Conservation (phyloP, 2,888 invertebrate genomes). For the Schrankia costaestrigalis region DNA sequence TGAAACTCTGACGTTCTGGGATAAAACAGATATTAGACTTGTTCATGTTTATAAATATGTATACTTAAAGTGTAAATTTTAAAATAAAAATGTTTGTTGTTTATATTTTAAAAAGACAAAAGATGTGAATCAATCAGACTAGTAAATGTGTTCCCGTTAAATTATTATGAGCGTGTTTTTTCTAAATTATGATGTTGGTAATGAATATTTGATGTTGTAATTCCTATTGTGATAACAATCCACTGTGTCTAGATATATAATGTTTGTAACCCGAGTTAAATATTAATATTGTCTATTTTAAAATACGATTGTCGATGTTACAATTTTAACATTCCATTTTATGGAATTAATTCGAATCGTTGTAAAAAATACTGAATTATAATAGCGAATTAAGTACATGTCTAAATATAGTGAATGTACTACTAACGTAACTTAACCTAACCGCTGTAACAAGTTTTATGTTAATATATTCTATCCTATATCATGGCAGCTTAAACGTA, state of each 20-base stretch:
- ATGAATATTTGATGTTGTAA: constrained; percentile 20
- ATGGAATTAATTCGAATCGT: constrained; percentile 15
- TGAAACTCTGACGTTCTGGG: too few species aligned
- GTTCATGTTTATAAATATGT: too few species aligned
- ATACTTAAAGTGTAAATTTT: too few species aligned
- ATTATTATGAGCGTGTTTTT: constrained; percentile 37
- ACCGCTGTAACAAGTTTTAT: too few species aligned
- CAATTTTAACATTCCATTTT: constrained; percentile 27
- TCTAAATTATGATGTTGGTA: constrained; percentile 23
- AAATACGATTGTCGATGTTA: constrained; percentile 15
- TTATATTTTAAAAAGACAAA: constrained; percentile 32
- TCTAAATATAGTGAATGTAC: too few species aligned
- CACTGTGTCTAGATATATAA: background rate
- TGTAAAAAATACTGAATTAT: too few species aligned
- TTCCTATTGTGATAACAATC: constrained; percentile 7
- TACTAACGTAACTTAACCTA: too few species aligned
- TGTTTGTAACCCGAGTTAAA: too few species aligned
- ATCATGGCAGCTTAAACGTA: too few species aligned
- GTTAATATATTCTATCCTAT: too few species aligned
- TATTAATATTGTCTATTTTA: constrained; percentile 20
- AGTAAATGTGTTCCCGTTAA: constrained; percentile 58
- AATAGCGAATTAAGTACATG: too few species aligned
- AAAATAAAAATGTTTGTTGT: constrained; percentile 43
- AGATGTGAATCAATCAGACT: constrained; percentile 38
- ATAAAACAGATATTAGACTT: too few species aligned